Evolutionary conservation across 1,140 invertebrate genomes (phyloP), one percentile per base, ranked within the genome.

Genomic region (Pentalonia nigronervosa): DNA sequence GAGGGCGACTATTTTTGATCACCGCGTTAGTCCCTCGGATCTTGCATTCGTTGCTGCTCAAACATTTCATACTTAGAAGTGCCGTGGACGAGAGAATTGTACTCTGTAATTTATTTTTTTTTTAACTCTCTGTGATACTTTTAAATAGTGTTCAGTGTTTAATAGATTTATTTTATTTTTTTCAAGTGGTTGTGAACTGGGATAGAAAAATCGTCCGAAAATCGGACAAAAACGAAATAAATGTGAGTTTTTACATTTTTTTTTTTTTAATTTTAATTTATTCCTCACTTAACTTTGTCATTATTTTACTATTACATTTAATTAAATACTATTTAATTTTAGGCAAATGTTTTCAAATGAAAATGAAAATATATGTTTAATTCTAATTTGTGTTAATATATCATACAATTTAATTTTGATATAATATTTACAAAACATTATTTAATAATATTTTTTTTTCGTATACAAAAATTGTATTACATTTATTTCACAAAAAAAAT

Each of bases 1-100:
- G 91, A 93, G 91, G 91, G 91, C 91, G 91, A 93, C 91, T 93
- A 93, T 93, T 93, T 93, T 93, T 93, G 91, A 93, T 93, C 91
- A 56, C 91, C 91, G 91, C 47, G 81, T 93, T 84, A 93, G 91
- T 93, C 91, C 91, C 91, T 93, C 91, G 91, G 81, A 93, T 93
- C 67, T 93, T 81, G 81, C 91, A 93, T 50, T 84, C 67, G 91
- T 86, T 56, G 91, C 91, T 84, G 81, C 91, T 93, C 91, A 45
- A 84, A 93, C 91, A 93, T 86, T 53, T 93, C 81, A 92, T 92
- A 92, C 91, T 92, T 86, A 45, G 36, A 90, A 90, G 91, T 93
- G 76, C 81, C 91, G 67, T 50, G 67, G 48, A 84, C 91, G 21
- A 48, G 76, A 93, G 81, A 93, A 50, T 93, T 53, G 91, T 92